Evolutionary conservation across 2,888 invertebrate genomes (phyloP), one percentile per base, ranked within the genome.

Genomic region (Pammene aurita): DNA sequence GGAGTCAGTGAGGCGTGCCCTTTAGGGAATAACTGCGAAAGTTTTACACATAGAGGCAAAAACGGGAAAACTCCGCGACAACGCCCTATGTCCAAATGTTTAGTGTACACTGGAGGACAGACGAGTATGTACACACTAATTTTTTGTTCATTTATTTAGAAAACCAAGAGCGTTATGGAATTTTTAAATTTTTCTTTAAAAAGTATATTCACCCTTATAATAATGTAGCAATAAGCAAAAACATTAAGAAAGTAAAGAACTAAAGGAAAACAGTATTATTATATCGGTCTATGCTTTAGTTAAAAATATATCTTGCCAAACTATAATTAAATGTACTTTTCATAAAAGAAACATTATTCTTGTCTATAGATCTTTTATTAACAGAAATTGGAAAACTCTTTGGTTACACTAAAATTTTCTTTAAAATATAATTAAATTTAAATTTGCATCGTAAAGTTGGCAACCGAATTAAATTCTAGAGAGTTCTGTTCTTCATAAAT

Each of bases 21-120:
- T 71, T 63, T 18, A 60, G 67, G 63, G 63, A 58, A 62, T 60
- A 68, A 72, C 71, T 72, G 64, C 66, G 41, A 66, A 72, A 72
- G 58, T 72, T 72, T 70, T 62, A 55, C 64, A 63, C 71, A 60
- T 72, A 41, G 68, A 69, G n/a, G 72, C 69, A 72, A 72, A 72
- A 72, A 72, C 70, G 67, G 67, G 67, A 71, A 71, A 71, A 71
- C 71, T 69, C 64, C 13, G 63, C 50, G 68, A 68, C 68, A 65
- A 60, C 67, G 63, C 64, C 68, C 57, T 52, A 60, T 69, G 60
- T 60, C 69, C 69, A 60, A 65, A 69, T 60, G 65, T 69, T 46
- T 65, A 55, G 60, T 65, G 38, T 64, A 58, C 63, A 70, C 66
- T 70, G 18, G 42, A 26, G 57, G 57, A 44, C 52, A 52, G 2